Conservation (phyloP, 2,888 invertebrate genomes). For the Clivina fossor region DNA sequence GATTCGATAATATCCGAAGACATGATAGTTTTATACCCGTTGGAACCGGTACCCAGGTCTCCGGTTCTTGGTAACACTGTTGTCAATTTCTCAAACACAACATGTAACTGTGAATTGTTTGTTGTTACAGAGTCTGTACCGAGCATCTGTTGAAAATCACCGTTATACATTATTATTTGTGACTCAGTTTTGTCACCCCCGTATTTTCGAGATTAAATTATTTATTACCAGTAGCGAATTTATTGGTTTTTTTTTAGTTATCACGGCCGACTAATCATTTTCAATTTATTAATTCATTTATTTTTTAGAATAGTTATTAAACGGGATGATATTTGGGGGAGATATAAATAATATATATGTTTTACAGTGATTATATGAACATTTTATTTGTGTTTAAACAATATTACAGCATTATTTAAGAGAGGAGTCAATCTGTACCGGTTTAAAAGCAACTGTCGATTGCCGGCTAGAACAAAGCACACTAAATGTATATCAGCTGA, state of each 20-base stretch:
- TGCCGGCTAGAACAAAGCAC: conserved; percentile 27
- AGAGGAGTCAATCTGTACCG: conserved; percentile 12
- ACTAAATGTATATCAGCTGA: conserved; percentile 28
- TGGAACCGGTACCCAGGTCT: conserved; percentile 17
- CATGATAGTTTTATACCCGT: conserved; percentile 11
- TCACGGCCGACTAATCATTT: background rate
- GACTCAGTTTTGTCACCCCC: background rate
- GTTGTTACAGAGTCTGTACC: background rate
- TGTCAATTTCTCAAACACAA: conserved; percentile 14
- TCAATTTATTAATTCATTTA: too few relatives aligned
- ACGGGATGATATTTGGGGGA: background rate
- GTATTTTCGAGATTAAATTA: too few relatives aligned
- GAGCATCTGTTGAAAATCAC: conserved; percentile 15
- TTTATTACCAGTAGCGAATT: too few relatives aligned
- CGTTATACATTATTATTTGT: conserved; percentile 4
- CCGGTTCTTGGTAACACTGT: conserved; percentile 12
- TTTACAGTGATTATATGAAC: background rate
- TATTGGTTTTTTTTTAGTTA: too few relatives aligned
- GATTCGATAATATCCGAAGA: conserved; percentile 13
- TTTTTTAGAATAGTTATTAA: background rate
- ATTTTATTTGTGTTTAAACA: conserved; percentile 1
- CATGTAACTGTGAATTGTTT: conserved; percentile 7
- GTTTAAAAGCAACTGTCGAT: conserved; percentile 19
- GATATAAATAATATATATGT: background rate
- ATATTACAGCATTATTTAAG: background rate